These are phyloP conservation scores for Micrastur ruficollis DNA, from an alignment of 2,797 vertebrate species.

Conservation along the genomic window DNA sequence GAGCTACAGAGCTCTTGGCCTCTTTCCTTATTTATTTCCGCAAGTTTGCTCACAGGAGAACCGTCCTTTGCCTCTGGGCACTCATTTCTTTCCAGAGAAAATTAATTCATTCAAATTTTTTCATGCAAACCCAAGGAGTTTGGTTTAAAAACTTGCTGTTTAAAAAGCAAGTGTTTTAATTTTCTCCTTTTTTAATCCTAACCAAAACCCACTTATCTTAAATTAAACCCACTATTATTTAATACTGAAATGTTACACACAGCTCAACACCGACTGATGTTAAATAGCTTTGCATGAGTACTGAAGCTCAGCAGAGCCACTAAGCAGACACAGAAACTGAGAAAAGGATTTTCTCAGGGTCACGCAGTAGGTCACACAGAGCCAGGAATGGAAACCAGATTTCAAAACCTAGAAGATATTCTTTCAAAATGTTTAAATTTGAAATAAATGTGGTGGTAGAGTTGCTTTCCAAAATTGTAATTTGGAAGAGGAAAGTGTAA, in stretches of 20 bases:
- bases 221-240: background rate
- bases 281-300: background rate
- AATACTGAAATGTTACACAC: background rate
- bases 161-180: background rate
- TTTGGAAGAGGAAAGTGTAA: constrained; percentile 32
- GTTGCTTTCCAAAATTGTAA: constrained; percentile 38
- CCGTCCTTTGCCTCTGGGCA: background rate
- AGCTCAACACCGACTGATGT: background rate
- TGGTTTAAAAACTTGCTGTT: background rate
- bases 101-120: fast-evolving
- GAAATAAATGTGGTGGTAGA: constrained; percentile 16
- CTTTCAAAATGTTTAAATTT: constrained; percentile 40
- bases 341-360: background rate
- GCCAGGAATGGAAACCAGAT: constrained; percentile 48
- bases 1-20: background rate
- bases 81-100: background rate
- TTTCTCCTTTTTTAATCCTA: background rate
- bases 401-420: background rate
- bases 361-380: background rate
- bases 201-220: background rate
- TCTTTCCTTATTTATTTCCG: background rate
- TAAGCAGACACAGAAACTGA: background rate
- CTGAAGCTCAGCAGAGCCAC: background rate
- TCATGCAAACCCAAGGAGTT: background rate
- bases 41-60: background rate